phyloP scores from a whole-genome alignment of 2,113 vertebrate species.

The Pyxicephalus adspersus region DNA sequence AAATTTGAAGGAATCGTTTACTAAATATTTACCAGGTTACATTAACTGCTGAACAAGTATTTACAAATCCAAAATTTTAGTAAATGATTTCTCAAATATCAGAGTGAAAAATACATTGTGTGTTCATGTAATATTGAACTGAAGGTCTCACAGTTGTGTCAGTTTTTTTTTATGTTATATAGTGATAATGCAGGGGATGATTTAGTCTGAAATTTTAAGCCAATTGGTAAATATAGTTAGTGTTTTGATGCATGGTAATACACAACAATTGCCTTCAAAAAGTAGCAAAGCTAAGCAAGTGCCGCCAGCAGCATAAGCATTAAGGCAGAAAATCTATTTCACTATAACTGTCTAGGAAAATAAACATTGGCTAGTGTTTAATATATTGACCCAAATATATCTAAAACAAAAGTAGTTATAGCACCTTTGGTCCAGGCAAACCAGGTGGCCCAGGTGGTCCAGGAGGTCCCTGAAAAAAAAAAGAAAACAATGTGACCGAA shows the following conservation, averaged over 20 bases:
- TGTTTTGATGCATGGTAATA: slow-evolving; percentile 2
- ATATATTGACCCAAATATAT: slow-evolving; percentile 38
- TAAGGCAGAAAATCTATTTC: too few species aligned
- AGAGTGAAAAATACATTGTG: too few species aligned
- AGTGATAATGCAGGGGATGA: background rate
- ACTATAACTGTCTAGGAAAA: too few species aligned
- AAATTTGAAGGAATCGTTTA: too few species aligned
- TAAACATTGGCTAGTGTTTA: background rate
- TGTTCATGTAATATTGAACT: too few species aligned
- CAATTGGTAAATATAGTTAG: background rate
- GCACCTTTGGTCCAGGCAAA: slow-evolving; percentile 88
- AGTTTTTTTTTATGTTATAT: too few species aligned
- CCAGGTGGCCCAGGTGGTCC: slow-evolving; percentile 86
- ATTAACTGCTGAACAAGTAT: too few species aligned
- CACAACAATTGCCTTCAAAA: background rate
- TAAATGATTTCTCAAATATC: too few species aligned
- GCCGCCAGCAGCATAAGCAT: too few species aligned
- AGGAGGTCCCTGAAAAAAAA: slow-evolving; percentile 84
- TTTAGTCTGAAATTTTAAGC: background rate
- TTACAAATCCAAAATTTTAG: too few species aligned
- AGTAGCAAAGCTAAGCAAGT: background rate
- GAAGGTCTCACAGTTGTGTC: too few species aligned
- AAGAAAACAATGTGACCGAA: slow-evolving; percentile 30
- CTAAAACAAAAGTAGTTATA: slow-evolving; percentile 35
- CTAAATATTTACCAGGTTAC: too few species aligned